Conservation (phyloP, 2,113 vertebrate species). For the Catagonus wagneri region DNA sequence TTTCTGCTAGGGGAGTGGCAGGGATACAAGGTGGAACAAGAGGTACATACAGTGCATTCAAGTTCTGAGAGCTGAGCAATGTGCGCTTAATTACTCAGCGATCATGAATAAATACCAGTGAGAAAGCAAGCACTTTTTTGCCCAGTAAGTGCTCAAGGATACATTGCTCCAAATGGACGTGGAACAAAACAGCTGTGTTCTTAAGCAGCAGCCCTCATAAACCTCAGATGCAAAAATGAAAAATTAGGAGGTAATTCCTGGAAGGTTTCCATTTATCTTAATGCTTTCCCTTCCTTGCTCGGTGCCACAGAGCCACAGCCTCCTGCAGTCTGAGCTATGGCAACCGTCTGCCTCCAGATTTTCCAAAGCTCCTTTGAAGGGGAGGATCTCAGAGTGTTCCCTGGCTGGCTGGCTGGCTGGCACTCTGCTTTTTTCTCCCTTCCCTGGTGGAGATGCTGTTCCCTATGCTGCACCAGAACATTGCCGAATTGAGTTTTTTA, state of each 20-base stretch:
- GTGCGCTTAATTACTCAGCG: background rate
- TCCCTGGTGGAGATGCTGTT: background rate
- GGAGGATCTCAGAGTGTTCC: background rate
- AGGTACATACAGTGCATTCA: background rate
- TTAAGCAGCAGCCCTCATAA: background rate
- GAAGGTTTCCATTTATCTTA: background rate
- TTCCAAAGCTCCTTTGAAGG: background rate
- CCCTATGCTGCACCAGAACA: background rate
- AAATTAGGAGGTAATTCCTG: background rate
- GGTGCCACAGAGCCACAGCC: background rate
- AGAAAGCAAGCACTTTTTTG: background rate
- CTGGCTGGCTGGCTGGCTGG: background rate
- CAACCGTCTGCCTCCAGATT: background rate
- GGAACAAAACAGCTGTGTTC: background rate
- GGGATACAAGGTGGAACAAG: background rate
- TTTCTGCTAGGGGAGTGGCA: background rate
- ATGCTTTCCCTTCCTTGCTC: background rate
- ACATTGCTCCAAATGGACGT: background rate
- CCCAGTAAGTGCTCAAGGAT: background rate
- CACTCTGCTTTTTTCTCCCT: background rate
- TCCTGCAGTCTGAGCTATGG: background rate
- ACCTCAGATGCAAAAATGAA: background rate
- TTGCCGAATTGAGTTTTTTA: background rate
- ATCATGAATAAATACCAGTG: background rate
- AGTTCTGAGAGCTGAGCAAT: background rate